Evolutionary conservation across 2,113 vertebrate genomes (phyloP).

Genomic region (Melanocharis versteri): DNA sequence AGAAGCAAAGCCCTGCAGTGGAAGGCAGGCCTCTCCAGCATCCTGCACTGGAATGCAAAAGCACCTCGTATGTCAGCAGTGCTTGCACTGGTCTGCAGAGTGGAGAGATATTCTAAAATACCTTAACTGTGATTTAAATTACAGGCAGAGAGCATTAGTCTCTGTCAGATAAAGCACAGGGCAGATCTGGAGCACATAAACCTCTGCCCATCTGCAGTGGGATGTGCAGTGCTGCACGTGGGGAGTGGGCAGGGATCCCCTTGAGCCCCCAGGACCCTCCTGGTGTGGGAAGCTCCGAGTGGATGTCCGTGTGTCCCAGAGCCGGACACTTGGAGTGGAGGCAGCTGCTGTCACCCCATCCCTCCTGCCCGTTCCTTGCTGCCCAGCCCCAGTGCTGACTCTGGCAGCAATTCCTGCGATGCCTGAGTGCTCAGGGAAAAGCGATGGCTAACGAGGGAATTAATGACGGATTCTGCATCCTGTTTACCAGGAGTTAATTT

Average conservation of each 20-base stretch:
- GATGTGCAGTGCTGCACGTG: rapidly evolving
- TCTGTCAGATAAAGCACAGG: neutral
- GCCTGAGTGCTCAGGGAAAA: neutral
- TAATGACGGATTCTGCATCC: neutral
- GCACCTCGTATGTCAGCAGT: neutral
- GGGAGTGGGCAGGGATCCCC: neutral
- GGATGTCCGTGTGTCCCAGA: rapidly evolving
- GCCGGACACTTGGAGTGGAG: rapidly evolving
- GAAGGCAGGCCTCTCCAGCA: neutral
- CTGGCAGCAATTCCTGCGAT: neutral
- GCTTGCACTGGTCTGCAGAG: neutral
- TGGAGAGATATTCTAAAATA: neutral
- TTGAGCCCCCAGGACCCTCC: neutral
- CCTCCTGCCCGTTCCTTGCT: neutral
- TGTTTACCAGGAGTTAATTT: neutral
- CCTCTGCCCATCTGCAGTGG: neutral
- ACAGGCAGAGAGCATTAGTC: neutral
- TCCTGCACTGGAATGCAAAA: neutral
- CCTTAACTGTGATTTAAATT: neutral
- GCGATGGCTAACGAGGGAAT: rapidly evolving
- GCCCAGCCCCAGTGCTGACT: too few species aligned
- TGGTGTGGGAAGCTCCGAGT: rapidly evolving
- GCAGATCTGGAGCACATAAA: neutral
- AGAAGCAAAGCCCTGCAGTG: neutral
- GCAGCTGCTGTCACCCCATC: neutral